These are phyloP conservation scores for Coccyzus lansbergi DNA, from an alignment of 2,797 vertebrate genomes.

Conservation along the genomic window DNA sequence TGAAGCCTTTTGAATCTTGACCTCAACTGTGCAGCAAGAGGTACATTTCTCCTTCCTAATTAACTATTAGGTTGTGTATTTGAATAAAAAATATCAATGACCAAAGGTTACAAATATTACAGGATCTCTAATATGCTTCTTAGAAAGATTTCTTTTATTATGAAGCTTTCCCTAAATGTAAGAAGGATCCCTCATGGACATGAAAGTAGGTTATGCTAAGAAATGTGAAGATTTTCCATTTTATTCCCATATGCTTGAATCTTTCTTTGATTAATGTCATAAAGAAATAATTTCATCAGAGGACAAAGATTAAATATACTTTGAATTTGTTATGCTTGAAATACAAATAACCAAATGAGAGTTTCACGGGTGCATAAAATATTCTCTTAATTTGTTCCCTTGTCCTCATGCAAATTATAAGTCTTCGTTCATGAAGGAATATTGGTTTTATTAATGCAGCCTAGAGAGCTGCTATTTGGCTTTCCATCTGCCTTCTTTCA, in stretches of 20 bases:
- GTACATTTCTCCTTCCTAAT: neutral
- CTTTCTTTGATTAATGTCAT: slow-evolving; percentile 5
- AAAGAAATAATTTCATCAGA: neutral
- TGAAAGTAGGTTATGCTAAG: neutral
- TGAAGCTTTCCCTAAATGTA: slow-evolving; percentile 1
- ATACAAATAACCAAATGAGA: slow-evolving; percentile 1
- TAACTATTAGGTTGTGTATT: neutral
- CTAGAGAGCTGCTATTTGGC: neutral
- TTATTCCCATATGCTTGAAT: neutral
- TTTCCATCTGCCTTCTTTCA: slow-evolving; percentile 14
- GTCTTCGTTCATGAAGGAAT: neutral
- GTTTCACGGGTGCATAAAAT: neutral
- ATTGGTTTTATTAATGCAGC: neutral
- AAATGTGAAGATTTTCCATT: neutral
- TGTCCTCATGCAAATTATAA: neutral
- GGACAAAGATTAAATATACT: slow-evolving; percentile 23
- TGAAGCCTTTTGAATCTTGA: neutral
- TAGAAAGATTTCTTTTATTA: neutral
- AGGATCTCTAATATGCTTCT: neutral
- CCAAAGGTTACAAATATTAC: neutral
- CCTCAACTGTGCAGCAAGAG: neutral
- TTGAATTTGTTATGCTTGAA: neutral
- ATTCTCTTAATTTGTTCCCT: neutral
- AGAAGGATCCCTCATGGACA: neutral
- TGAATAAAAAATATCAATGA: neutral